Conservation (phyloP, 2,113 vertebrate genomes). For the Delphinus delphis region DNA sequence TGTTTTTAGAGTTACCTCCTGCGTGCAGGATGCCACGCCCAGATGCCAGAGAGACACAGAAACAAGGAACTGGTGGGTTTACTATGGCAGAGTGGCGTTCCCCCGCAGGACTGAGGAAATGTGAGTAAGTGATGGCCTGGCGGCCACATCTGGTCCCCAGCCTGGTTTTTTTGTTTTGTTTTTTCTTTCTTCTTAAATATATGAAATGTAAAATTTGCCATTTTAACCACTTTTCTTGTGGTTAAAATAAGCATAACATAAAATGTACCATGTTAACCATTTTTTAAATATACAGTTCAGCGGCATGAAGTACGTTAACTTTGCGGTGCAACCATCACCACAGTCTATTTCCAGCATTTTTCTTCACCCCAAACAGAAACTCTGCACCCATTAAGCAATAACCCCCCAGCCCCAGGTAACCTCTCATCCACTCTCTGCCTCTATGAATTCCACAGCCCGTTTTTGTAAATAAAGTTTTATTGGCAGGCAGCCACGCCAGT, state of each 20-base stretch:
- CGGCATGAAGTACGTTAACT: background rate
- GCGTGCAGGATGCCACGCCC: background rate
- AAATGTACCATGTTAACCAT: background rate
- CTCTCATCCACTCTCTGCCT: background rate
- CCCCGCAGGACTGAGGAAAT: rapidly evolving
- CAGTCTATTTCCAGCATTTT: background rate
- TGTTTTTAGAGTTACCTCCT: too few relatives aligned
- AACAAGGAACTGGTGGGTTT: background rate
- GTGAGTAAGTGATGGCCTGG: rapidly evolving
- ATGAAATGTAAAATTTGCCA: background rate
- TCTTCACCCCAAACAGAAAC: background rate
- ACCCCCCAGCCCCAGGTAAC: background rate
- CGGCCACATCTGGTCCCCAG: background rate
- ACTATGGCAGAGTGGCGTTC: background rate
- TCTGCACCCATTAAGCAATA: background rate
- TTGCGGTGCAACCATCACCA: rapidly evolving
- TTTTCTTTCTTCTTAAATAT: background rate
- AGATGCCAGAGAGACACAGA: background rate
- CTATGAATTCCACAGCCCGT: background rate
- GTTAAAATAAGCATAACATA: background rate
- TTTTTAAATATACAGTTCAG: rapidly evolving
- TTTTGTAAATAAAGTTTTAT: background rate
- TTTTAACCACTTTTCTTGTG: background rate
- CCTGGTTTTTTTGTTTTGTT: too few relatives aligned
- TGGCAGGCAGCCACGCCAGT: rapidly evolving